phyloP scores from a whole-genome alignment of 1,140 invertebrate genomes.

The Atta texana region DNA sequence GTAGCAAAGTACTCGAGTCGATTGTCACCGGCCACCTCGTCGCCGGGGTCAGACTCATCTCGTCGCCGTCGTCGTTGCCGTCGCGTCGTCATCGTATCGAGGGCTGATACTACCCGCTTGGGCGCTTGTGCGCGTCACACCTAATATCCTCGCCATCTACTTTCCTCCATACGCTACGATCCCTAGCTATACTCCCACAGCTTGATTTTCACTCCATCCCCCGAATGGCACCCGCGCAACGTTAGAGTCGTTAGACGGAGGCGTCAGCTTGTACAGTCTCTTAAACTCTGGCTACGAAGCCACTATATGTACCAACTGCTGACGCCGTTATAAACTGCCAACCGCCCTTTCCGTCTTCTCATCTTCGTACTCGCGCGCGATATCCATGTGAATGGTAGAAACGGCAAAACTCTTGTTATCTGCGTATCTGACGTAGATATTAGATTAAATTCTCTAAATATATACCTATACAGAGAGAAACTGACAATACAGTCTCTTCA shows the following conservation, averaged over 20 bases:
- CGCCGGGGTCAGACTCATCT: slow-evolving; percentile 84
- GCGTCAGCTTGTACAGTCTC: slow-evolving; percentile 86
- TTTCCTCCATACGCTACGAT: slow-evolving; percentile 58
- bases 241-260: slow-evolving; percentile 72
- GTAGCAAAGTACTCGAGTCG: slow-evolving; percentile 78
- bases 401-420: slow-evolving; percentile 55
- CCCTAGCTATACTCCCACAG: slow-evolving; percentile 58
- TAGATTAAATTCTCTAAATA: slow-evolving; percentile 14
- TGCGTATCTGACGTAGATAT: slow-evolving; percentile 13
- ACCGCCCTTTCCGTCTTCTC: slow-evolving; percentile 44
- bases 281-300: slow-evolving; percentile 82
- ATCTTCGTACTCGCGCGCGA: slow-evolving; percentile 36
- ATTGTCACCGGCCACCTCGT: slow-evolving; percentile 85
- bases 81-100: slow-evolving; percentile 68
- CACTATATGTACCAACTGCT: slow-evolving; percentile 84
- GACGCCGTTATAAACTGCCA: slow-evolving; percentile 85
- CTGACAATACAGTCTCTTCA: background rate
- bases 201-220: slow-evolving; percentile 77
- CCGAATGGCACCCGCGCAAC: slow-evolving; percentile 76
- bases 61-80: slow-evolving; percentile 11
- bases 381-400: slow-evolving; percentile 29
- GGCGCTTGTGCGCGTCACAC: slow-evolving; percentile 62
- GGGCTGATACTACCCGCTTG: slow-evolving; percentile 79
- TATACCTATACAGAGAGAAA: too few species aligned
- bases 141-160: slow-evolving; percentile 67